Conservation (phyloP, 2,797 vertebrate genomes). For the Graptemys geographica region DNA sequence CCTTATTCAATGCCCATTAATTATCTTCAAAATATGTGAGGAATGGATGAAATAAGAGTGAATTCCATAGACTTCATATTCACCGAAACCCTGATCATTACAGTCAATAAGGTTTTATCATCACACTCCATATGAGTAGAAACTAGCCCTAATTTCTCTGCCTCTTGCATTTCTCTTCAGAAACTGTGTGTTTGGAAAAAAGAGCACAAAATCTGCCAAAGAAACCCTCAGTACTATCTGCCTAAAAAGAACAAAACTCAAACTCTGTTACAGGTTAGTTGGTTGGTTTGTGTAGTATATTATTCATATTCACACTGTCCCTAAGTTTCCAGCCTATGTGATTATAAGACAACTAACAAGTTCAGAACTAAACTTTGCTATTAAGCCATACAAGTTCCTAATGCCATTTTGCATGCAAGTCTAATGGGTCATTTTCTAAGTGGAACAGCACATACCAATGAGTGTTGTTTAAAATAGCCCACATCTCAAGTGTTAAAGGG, state of each 20-base stretch:
- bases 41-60: neutral
- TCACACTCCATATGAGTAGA: neutral
- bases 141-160: neutral
- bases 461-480: slow-evolving; percentile 48
- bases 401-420: neutral
- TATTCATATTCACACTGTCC: neutral
- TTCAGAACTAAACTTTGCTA: neutral
- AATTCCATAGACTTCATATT: neutral
- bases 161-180: neutral
- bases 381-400: neutral
- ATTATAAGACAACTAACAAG: neutral
- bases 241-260: neutral
- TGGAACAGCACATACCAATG: slow-evolving; percentile 26
- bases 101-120: neutral
- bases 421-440: slow-evolving; percentile 24
- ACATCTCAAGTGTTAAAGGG: slow-evolving; percentile 14
- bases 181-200: neutral
- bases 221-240: neutral
- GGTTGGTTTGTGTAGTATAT: neutral
- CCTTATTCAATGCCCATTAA: neutral
- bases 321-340: neutral
- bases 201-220: neutral
- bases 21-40: neutral
- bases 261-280: neutral
- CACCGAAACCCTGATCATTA: neutral